Conservation (phyloP, 2,797 vertebrate species). For the Merluccius polli region DNA sequence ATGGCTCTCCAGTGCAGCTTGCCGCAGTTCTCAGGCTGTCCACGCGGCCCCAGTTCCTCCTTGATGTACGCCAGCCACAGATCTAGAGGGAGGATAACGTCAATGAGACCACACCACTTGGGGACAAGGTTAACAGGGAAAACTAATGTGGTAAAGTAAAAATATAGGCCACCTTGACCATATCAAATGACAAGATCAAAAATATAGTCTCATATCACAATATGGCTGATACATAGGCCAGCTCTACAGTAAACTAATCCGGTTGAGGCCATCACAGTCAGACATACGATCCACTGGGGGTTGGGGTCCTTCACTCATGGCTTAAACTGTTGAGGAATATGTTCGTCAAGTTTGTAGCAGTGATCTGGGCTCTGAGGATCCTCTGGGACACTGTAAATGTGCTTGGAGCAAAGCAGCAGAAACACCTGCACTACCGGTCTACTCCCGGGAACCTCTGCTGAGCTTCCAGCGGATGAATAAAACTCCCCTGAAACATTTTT, state of each 20-base stretch:
- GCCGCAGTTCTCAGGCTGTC: conserved; percentile 84
- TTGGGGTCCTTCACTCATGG: neutral
- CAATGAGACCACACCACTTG: neutral
- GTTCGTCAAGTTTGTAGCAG: too few species aligned
- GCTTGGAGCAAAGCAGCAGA: too few species aligned
- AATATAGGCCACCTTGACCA: neutral
- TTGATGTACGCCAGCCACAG: conserved; percentile 91
- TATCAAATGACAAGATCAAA: neutral
- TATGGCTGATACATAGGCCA: neutral
- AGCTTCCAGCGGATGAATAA: too few species aligned
- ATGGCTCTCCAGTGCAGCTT: conserved; percentile 94
- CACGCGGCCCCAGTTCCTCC: conserved; percentile 79
- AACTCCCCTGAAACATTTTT: too few species aligned
- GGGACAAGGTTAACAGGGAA: too few species aligned
- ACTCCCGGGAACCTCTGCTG: too few species aligned
- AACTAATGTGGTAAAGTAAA: too few species aligned
- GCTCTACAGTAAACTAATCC: neutral
- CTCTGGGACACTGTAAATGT: too few species aligned
- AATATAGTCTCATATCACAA: neutral
- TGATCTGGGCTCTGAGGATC: too few species aligned
- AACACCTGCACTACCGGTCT: too few species aligned
- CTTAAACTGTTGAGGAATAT: neutral
- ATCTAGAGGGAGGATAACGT: conserved; percentile 61
- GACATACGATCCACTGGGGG: neutral
- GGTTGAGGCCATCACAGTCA: neutral